phyloP scores from a whole-genome alignment of 2,888 invertebrate species.

The Teleiodes luculella region DNA sequence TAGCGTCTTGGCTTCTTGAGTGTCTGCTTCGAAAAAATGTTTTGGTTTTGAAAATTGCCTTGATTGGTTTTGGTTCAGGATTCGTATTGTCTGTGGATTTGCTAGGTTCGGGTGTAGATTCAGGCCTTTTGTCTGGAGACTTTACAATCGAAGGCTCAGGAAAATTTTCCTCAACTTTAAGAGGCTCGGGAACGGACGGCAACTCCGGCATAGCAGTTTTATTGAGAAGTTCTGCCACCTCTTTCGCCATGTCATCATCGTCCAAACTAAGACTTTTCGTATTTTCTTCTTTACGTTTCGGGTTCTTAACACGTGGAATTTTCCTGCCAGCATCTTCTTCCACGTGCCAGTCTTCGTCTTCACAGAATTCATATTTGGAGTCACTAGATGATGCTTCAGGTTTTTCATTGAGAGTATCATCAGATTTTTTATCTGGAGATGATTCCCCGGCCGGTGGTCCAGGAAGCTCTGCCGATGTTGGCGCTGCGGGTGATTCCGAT shows the following conservation, averaged over 20 bases:
- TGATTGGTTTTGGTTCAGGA: conserved; percentile 42
- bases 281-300: conserved; percentile 59
- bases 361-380: conserved; percentile 89
- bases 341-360: conserved; percentile 82
- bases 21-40: conserved; percentile 77
- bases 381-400: conserved; percentile 65
- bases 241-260: conserved; percentile 71
- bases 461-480: conserved; percentile 57
- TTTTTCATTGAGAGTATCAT: conserved; percentile 48
- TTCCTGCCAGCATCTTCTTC: conserved; percentile 79
- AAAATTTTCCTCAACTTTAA: conserved; percentile 78
- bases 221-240: conserved; percentile 81
- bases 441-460: conserved; percentile 42
- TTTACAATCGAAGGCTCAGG: conserved; percentile 73
- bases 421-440: conserved; percentile 45
- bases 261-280: conserved; percentile 63
- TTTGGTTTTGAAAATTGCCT: conserved; percentile 76
- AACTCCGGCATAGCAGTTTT: conserved; percentile 79
- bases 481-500: conserved; percentile 58
- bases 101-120: conserved; percentile 33
- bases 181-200: conserved; percentile 71
- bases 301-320: conserved; percentile 80
- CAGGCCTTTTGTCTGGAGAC: conserved; percentile 65
- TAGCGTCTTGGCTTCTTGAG: conserved; percentile 75
- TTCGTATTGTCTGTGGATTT: conserved; percentile 37